These are phyloP conservation scores for Cyprinodon diabolis DNA, from an alignment of 2,797 vertebrate species.

Conservation along the genomic window DNA sequence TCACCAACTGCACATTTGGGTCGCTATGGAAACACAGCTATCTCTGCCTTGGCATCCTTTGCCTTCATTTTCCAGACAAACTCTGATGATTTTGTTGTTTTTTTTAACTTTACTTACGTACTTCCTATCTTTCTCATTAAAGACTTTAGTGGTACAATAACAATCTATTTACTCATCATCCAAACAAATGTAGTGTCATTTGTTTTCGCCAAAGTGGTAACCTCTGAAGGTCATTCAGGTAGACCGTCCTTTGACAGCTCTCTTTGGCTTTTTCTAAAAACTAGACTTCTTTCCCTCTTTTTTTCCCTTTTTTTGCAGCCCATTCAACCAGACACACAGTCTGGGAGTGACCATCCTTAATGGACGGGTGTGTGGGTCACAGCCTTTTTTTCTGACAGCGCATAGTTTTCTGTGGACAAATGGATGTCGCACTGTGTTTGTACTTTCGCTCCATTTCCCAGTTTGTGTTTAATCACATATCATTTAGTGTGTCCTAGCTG, in stretches of 20 bases:
- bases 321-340: slow-evolving; percentile 39
- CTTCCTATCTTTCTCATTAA: slow-evolving; percentile 20
- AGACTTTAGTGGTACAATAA: slow-evolving; percentile 9
- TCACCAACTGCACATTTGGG: slow-evolving; percentile 73
- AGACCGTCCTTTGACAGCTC: slow-evolving; percentile 15
- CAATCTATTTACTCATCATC: not conserved
- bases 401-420: slow-evolving; percentile 50
- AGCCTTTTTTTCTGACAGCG: slow-evolving; percentile 33
- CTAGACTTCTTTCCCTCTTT: slow-evolving; percentile 4
- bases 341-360: slow-evolving; percentile 43
- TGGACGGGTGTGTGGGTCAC: slow-evolving; percentile 45
- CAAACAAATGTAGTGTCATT: slow-evolving; percentile 1
- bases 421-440: slow-evolving; percentile 73
- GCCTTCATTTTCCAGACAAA: slow-evolving; percentile 54
- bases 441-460: slow-evolving; percentile 77
- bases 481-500: slow-evolving; percentile 47
- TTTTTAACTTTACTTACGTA: not conserved
- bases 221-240: slow-evolving; percentile 13
- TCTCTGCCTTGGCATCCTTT: slow-evolving; percentile 58
- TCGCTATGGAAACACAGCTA: slow-evolving; percentile 83
- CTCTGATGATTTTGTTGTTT: slow-evolving; percentile 30
- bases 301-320: slow-evolving; percentile 3
- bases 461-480: slow-evolving; percentile 62
- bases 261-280: slow-evolving; percentile 9
- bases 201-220: slow-evolving; percentile 5